A percentile compares a stretch with the other conserved stretches of the same genome.
Evolutionary conservation across 2,797 vertebrate genomes (phyloP).

Genomic region (Sebastiscus tertius): DNA sequence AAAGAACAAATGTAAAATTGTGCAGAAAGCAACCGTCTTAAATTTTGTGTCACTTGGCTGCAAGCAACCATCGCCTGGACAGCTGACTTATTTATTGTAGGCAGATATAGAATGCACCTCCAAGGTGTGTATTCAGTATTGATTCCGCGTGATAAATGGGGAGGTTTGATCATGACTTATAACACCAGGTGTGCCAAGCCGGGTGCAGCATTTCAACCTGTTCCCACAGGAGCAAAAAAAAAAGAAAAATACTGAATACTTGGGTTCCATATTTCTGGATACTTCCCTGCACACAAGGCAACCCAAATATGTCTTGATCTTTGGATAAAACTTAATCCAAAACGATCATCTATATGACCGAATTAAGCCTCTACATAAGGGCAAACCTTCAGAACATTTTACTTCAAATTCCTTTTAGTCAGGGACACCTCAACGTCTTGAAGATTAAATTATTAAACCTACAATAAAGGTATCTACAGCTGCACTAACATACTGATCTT

Average conservation of each 20-base stretch:
- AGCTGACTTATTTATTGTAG: slow-evolving; percentile 20
- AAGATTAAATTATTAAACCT: background rate
- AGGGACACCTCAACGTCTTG: background rate
- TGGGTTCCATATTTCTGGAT: background rate
- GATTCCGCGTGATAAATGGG: slow-evolving; percentile 33
- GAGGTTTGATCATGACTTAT: slow-evolving; percentile 8
- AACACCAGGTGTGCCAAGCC: background rate
- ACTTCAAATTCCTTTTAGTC: background rate
- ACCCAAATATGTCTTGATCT: slow-evolving; percentile 1
- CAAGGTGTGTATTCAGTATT: slow-evolving; percentile 23
- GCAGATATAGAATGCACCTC: slow-evolving; percentile 31
- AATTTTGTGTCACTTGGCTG: slow-evolving; percentile 51
- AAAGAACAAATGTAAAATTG: slow-evolving; percentile 26
- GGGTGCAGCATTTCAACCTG: slow-evolving; percentile 4
- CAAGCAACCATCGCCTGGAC: background rate
- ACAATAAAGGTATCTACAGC: background rate
- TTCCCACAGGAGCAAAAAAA: background rate
- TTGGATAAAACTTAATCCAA: background rate
- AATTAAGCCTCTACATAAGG: background rate
- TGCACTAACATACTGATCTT: background rate
- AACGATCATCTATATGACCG: background rate
- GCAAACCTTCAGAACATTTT: background rate
- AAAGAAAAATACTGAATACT: background rate
- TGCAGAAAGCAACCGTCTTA: slow-evolving; percentile 25
- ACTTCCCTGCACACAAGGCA: background rate